Evolutionary conservation across 2,113 vertebrate genomes (phyloP).

Genomic region (Notarius quadriscutis): DNA sequence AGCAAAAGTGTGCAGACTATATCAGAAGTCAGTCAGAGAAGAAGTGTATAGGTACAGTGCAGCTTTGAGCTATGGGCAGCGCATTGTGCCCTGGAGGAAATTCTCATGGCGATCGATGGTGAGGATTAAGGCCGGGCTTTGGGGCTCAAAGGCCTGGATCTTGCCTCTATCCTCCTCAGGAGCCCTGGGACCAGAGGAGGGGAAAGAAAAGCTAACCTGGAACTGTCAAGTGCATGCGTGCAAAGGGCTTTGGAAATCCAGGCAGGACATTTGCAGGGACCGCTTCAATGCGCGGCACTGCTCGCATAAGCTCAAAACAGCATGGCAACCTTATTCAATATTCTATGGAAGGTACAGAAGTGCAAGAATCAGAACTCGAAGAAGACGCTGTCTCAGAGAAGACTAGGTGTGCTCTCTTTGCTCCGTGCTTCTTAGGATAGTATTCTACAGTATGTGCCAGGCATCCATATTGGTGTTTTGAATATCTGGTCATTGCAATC

Average conservation of each 20-base stretch:
- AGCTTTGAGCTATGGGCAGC: slow-evolving; percentile 53
- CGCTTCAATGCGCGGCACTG: slow-evolving; percentile 46
- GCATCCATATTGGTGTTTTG: slow-evolving; percentile 49
- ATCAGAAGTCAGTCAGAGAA: slow-evolving; percentile 33
- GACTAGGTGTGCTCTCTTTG: slow-evolving; percentile 39
- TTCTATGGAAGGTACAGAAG: slow-evolving; percentile 49
- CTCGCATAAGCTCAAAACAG: slow-evolving; percentile 57
- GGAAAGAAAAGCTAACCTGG: slow-evolving; percentile 74
- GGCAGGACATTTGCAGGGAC: slow-evolving; percentile 63
- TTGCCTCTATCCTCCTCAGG: slow-evolving; percentile 72
- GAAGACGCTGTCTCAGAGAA: slow-evolving; percentile 36
- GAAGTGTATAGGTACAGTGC: slow-evolving; percentile 59
- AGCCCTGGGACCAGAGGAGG: slow-evolving; percentile 62
- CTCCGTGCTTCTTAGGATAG: slow-evolving; percentile 32
- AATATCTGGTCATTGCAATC: slow-evolving; percentile 59
- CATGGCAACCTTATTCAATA: slow-evolving; percentile 49
- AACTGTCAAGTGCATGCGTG: slow-evolving; percentile 76
- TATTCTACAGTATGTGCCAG: slow-evolving; percentile 36
- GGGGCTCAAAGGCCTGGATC: slow-evolving; percentile 80
- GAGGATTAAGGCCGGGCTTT: slow-evolving; percentile 77
- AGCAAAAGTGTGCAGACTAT: slow-evolving; percentile 9
- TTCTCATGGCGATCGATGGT: slow-evolving; percentile 81
- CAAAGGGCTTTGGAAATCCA: slow-evolving; percentile 64
- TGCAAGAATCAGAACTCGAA: slow-evolving; percentile 44
- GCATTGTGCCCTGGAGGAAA: slow-evolving; percentile 73